A percentile compares a stretch with the other conserved stretches of the same genome.
Conservation (phyloP, 2,888 invertebrate genomes). For the Icerya purchasi region DNA sequence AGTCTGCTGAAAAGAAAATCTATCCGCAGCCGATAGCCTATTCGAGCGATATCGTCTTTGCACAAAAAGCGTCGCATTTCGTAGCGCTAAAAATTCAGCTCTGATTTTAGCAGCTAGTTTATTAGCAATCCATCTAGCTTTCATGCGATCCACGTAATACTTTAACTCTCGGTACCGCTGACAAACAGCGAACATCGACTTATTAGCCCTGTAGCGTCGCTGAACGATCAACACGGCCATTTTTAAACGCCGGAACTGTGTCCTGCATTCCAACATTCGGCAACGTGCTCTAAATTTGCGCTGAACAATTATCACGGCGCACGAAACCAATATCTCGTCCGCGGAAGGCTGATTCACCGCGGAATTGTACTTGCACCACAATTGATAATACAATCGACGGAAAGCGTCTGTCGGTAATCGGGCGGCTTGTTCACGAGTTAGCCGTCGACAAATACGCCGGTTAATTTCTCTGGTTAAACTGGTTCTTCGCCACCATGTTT, state of each 20-base stretch:
- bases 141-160: background rate
- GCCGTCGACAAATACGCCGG: background rate
- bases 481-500: background rate
- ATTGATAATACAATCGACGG: background rate
- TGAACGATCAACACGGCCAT: conserved; percentile 7
- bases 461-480: background rate
- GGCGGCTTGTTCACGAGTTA: background rate
- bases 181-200: conserved; percentile 6
- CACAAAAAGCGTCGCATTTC: no score
- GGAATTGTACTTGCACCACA: background rate
- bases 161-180: background rate
- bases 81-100: no score
- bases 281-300: conserved; percentile 9
- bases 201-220: conserved; percentile 9
- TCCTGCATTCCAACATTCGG: conserved; percentile 3
- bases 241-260: background rate
- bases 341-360: background rate
- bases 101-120: no score
- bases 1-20: background rate
- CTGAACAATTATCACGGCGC: conserved; percentile 9
- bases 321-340: background rate
- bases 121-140: no score
- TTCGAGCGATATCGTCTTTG: conserved; percentile 8
- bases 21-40: conserved; percentile 3
- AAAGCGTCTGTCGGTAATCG: background rate